A percentile compares a stretch with the other conserved stretches of the same genome.
These are phyloP conservation scores for Drosophila nigricruria DNA, from an alignment of 2,888 invertebrate genomes.

Conservation along the genomic window DNA sequence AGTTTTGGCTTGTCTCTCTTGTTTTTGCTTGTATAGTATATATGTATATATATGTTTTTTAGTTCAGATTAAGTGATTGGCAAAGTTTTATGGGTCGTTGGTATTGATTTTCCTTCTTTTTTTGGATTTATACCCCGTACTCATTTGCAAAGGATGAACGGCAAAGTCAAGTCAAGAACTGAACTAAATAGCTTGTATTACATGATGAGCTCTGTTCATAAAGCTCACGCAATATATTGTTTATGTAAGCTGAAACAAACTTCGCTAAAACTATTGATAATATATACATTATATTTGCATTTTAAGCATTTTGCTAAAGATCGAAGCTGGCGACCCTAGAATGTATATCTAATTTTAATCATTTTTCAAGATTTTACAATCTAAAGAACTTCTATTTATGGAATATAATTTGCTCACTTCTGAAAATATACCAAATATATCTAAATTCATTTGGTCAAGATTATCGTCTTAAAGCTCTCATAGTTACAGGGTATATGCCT, in stretches of 20 bases:
- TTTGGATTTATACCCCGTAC: conserved; percentile 3
- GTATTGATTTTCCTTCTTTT: conserved; percentile 8
- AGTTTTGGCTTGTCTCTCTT: conserved; percentile 40
- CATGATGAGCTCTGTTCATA: not conserved
- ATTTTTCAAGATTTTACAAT: too few species aligned
- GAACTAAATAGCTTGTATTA: not conserved
- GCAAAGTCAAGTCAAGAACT: not conserved
- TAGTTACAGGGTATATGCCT: not conserved
- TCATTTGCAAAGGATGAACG: not conserved
- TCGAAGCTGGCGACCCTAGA: too few species aligned
- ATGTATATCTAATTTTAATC: too few species aligned
- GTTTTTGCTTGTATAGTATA: conserved; percentile 29
- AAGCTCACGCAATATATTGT: not conserved
- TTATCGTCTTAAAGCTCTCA: not conserved
- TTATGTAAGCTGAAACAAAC: not conserved
- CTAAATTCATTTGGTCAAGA: too few species aligned
- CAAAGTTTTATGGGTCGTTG: conserved; percentile 51
- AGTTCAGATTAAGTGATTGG: conserved; percentile 82
- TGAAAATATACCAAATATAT: too few species aligned
- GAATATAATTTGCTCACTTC: too few species aligned
- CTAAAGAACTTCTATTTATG: too few species aligned
- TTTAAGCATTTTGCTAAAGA: too few species aligned
- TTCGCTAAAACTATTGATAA: not conserved
- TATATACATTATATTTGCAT: too few species aligned
- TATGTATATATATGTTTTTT: conserved; percentile 24